phyloP scores from a whole-genome alignment of 2,888 invertebrate species.

The Ophion obscuratus region DNA sequence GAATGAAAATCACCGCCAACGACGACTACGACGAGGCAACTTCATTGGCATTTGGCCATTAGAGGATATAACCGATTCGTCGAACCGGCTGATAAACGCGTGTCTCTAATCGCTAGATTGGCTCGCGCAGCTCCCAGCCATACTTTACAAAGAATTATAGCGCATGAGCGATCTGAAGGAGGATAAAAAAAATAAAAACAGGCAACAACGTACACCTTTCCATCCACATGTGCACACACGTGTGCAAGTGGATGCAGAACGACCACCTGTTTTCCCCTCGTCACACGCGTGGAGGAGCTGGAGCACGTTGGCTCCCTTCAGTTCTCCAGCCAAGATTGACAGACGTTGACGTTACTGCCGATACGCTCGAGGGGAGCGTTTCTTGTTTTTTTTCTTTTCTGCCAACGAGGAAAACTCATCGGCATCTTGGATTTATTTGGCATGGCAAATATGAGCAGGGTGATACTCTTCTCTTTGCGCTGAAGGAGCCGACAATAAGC shows the following conservation, averaged over 20 bases:
- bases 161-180: constrained; percentile 8
- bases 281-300: constrained; percentile 1
- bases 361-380: constrained; percentile 6
- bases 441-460: constrained; percentile 19
- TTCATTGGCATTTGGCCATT: constrained; percentile 67
- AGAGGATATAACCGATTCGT: constrained; percentile 67
- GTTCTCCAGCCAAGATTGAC: constrained; percentile 50
- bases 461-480: constrained; percentile 30
- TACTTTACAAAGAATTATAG: constrained; percentile 43
- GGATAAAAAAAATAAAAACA: background rate
- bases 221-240: constrained; percentile 1
- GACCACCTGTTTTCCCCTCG: constrained; percentile 59
- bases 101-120: constrained; percentile 58
- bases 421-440: constrained; percentile 39
- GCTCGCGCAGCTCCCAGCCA: constrained; percentile 11
- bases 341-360: constrained; percentile 30
- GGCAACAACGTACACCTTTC: constrained; percentile 34
- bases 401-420: constrained; percentile 11
- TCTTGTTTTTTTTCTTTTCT: constrained; percentile 12
- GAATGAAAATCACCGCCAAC: constrained; percentile 46
- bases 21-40: constrained; percentile 38
- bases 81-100: constrained; percentile 63
- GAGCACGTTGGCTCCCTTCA: constrained; percentile 24
- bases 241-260: constrained; percentile 17
- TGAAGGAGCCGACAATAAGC: constrained; percentile 62